Base-by-base conservation (phyloP, 1,140 invertebrate species). In the Solenopsis invicta region DNA sequence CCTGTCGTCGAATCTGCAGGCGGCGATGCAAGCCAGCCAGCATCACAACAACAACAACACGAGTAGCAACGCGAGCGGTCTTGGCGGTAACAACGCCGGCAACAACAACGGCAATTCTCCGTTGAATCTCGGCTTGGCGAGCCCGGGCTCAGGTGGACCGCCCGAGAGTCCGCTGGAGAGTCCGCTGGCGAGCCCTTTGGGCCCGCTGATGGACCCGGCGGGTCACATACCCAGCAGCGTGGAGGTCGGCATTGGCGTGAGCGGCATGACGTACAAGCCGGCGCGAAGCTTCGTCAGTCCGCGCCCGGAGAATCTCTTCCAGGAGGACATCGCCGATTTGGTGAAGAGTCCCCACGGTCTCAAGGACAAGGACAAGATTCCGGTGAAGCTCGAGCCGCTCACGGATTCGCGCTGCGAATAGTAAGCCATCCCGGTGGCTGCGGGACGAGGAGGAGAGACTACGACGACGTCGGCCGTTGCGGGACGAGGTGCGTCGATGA, bases 221-320 rank as follows among this genome's bases (percentile, higher is more conserved):
- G 91, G 91, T 0, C 95, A 95, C 90, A 94, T 95, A 93, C 92
- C 94, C 0, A 93, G 94, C 78, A 95, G 94, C 91, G 95, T 96
- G 34, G 96, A 97, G 87, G 95, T 97, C 4, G 96, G 96, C 9
- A 96, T 97, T 59, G 96, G 96, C 41, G 96, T 96, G 67, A 96
- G 96, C 84, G 96, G 96, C n/a, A 96, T 97, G 96, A 95, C 96
- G 61, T 97, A 97, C 92, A 97, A 97, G 90, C 96, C 96, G 0
- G 93, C 96, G 5, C 95, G 96, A 21, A 95, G 96, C 82, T 95
- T 95, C 86, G 94, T 96, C 56, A 97, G 96, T 78, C 96, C 97
- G 9, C 93, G 96, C 0, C 96, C 96, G 10, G 96, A 97, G 88
- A 96, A 96, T 85, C 96, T 97, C 85, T 96, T 96, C 92, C 96